Evolutionary conservation across 2,888 invertebrate species (phyloP), one percentile per base, ranked within the genome.

Genomic region (Dromius quadrimaculatus): DNA sequence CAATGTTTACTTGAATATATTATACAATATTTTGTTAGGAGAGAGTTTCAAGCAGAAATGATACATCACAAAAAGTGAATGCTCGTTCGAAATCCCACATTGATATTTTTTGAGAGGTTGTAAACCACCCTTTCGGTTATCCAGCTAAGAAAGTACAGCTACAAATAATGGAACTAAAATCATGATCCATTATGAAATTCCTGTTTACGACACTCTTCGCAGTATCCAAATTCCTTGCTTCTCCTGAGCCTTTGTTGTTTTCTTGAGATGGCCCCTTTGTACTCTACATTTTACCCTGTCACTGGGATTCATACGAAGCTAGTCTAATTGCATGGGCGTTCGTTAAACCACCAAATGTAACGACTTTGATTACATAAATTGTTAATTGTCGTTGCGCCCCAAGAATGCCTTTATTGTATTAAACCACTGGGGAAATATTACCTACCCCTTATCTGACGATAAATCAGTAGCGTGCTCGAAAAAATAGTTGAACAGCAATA

Each of bases 321-420:
- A 4, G 36, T 41, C 50, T 66, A 66, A 57, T 66, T 66, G 66
- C 28, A 66, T 50, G 57, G 66, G 66, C 34, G 66, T 66, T 41
- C 19, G 38, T 65, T 63, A 45, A 63, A 41, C 63, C 65, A 65
- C 59, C 59, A 70, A 54, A 63, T 59, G 64, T 64, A 64, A 69
- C 64, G 59, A 70, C 65, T 71, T 71, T 64, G 73, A 73, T 73
- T 71, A 73, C 73, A 73, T 73, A 73, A 73, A 73, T 71, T 69
- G 70, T 73, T 73, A 73, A 73, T 71, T 70, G 71, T 63, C 50
- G 50, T 63, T 62, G 64, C 45, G 68, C 71, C 71, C 57, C 64
- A 71, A 72, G 71, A 72, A 72, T 71, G 71, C 73, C 57, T 73
- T 73, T 73, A 73, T 71, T 73, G 69, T 71, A 69, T 71, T 63